Evolutionary conservation across 1,140 invertebrate species (phyloP), one percentile per base, ranked within the genome.

Genomic region (Caenorhabditis briggsae): DNA sequence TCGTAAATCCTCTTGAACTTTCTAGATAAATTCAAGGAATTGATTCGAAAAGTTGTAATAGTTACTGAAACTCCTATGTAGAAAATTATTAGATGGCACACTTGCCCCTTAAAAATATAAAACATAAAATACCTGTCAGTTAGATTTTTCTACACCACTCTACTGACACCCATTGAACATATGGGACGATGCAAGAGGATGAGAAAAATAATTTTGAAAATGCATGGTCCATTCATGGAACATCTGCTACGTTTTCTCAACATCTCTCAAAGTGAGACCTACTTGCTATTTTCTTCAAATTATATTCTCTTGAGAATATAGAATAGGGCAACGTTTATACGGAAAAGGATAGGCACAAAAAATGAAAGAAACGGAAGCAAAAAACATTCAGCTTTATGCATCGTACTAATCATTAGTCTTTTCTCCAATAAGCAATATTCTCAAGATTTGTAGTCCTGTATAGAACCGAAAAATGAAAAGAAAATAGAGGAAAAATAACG

Each of bases 171-270:
- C 56, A n/a, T n/a, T 53, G 11, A 33, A 53, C 61, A 33, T 33
- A 33, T 16, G 25, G 61, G 18, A 23, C 25, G 61, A 65, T 65
- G 61, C 7, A 18, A 5, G 25, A 41, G 23, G 61, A 41, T 14
- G 25, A 11, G 18, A 65, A 25, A 65, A 65, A 65, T 65, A 65
- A 41, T 65, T 9, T 65, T 65, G 33, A 65, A 65, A 65, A 65
- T 65, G 61, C 61, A 65, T 65, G 61, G 33, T 41, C 61, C 33
- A 65, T 65, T 33, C 12, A 41, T 12, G 61, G 61, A 65, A 41
- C 33, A 11, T 65, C 61, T 65, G 25, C 61, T 33, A 33, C n/a
- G 12, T 65, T n/a, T 65, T 33, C 18, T 33, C n/a, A 2, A 14
- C n/a, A 11, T 41, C 33, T 16, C 2, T 41, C 33, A 33, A 33